Conservation (phyloP, 2,113 vertebrate species). For the Podocnemis expansa region DNA sequence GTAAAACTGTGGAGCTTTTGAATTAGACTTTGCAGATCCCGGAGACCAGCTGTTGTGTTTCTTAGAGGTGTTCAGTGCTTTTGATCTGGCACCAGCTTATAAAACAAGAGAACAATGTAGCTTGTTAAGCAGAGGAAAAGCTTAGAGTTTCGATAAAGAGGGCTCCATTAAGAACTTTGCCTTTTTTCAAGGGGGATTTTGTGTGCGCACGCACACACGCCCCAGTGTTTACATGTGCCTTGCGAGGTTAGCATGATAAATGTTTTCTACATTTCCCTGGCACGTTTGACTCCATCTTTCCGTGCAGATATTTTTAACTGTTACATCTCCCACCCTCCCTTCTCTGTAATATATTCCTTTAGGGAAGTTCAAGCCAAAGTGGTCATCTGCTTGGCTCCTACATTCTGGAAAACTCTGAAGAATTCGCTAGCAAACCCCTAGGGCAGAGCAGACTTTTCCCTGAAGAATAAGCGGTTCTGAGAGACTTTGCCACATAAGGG, state of each 20-base stretch:
- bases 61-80: not conserved
- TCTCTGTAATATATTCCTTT: slow-evolving; percentile 31
- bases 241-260: not conserved
- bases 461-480: slow-evolving; percentile 57
- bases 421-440: slow-evolving; percentile 6
- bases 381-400: slow-evolving; percentile 63
- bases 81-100: slow-evolving; percentile 29
- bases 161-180: not conserved
- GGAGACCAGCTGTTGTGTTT: not conserved
- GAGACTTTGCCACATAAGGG: slow-evolving; percentile 81
- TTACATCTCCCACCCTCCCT: not conserved
- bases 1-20: not conserved
- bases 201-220: not conserved
- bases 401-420: slow-evolving; percentile 46
- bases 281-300: not conserved
- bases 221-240: not conserved
- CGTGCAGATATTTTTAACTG: slow-evolving; percentile 62
- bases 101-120: slow-evolving; percentile 10
- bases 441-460: slow-evolving; percentile 56
- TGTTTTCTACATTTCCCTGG: not conserved
- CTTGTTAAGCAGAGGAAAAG: slow-evolving; percentile 29
- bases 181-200: not conserved
- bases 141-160: not conserved
- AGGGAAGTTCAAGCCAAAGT: slow-evolving; percentile 6
- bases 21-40: not conserved